These are phyloP conservation scores for Salminus brasiliensis DNA, from an alignment of 2,113 vertebrate species.

Conservation along the genomic window DNA sequence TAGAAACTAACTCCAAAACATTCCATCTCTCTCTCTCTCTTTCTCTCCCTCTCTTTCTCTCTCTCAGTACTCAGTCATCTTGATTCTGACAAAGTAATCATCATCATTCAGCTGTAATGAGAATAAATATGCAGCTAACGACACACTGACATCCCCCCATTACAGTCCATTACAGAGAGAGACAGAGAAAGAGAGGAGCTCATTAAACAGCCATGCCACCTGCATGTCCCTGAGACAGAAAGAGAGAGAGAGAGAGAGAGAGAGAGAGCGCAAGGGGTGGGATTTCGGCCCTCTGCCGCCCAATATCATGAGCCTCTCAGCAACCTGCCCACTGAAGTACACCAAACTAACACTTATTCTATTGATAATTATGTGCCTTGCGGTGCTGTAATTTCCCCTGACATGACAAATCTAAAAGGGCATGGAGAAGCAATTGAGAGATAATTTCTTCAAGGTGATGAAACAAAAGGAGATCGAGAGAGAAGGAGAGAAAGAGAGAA, in stretches of 20 bases:
- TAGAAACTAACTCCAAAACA: background rate
- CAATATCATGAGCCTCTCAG: conserved; percentile 18
- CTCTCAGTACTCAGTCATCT: conserved; percentile 20
- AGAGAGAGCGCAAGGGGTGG: background rate
- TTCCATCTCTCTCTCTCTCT: background rate
- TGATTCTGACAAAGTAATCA: conserved; percentile 47
- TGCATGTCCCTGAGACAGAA: conserved; percentile 20
- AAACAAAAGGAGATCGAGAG: background rate
- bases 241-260: background rate
- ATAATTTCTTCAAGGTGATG: background rate
- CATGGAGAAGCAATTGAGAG: background rate
- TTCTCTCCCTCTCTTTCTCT: background rate
- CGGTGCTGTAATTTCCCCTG: background rate
- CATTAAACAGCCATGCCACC: conserved; percentile 22
- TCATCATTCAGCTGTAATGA: conserved; percentile 49
- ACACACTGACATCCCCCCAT: conserved; percentile 37
- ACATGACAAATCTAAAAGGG: background rate
- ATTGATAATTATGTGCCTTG: conserved; percentile 33
- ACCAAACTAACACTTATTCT: background rate
- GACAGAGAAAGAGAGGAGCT: background rate
- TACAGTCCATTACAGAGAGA: conserved; percentile 30
- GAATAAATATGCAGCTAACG: conserved; percentile 44
- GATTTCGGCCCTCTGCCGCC: background rate
- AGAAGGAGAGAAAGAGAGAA: no score
- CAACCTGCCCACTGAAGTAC: conserved; percentile 8